Evolutionary conservation across 2,888 invertebrate genomes (phyloP).

Genomic region (Myopa testacea): DNA sequence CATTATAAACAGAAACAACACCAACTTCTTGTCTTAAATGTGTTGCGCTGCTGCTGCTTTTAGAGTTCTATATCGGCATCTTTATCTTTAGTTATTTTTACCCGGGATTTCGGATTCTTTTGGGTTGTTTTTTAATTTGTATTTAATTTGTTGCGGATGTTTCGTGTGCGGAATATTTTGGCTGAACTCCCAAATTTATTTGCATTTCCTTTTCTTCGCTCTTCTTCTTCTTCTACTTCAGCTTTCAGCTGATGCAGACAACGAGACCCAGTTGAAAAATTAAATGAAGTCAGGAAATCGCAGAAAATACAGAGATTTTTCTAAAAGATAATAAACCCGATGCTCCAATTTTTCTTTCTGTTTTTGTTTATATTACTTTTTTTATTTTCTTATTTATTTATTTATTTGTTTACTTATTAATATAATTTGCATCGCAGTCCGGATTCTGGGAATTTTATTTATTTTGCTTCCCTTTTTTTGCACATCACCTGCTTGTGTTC

Average conservation of each 20-base stretch:
- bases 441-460: neutral
- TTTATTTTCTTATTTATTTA: neutral
- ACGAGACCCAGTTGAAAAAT: too few relatives aligned
- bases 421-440: neutral
- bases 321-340: neutral
- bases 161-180: neutral
- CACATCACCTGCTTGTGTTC: too few relatives aligned
- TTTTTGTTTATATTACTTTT: neutral
- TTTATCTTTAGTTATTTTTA: neutral
- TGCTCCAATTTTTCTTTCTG: neutral
- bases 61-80: too few relatives aligned
- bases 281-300: too few relatives aligned
- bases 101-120: neutral
- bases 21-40: too few relatives aligned
- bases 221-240: too few relatives aligned
- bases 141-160: neutral
- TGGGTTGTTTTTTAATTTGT: neutral
- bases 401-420: neutral
- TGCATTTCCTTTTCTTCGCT: too few relatives aligned
- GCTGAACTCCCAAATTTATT: too few relatives aligned
- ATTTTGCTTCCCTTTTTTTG: neutral
- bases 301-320: neutral
- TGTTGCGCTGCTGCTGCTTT: too few relatives aligned
- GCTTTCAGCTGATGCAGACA: neutral
- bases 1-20: too few relatives aligned